Conservation (phyloP, 2,113 vertebrate species). For the human region DNA sequence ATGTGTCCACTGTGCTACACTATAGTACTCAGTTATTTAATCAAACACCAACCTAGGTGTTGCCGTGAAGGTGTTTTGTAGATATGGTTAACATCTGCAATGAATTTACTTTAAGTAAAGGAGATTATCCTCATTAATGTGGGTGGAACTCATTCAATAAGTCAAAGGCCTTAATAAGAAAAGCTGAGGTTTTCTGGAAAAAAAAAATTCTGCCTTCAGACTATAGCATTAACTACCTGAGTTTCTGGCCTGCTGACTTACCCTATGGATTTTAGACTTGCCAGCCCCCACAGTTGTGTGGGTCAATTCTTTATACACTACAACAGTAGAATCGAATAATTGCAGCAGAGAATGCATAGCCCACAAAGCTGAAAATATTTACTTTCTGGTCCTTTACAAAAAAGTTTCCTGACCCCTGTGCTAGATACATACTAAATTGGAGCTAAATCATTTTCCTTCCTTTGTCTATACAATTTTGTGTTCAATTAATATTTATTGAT, state of each 20-base stretch:
- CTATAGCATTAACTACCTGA: background rate
- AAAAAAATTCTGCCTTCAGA: background rate
- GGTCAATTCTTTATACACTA: background rate
- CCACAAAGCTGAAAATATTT: background rate
- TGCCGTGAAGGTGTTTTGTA: background rate
- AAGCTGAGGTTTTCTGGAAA: background rate
- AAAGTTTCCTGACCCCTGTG: background rate
- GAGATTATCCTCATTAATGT: background rate
- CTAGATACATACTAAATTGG: background rate
- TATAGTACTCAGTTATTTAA: background rate
- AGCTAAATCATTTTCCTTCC: background rate
- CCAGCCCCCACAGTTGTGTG: rapidly evolving
- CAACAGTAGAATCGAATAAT: background rate
- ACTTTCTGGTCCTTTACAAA: background rate
- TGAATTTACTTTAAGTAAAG: background rate
- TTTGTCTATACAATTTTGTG: background rate
- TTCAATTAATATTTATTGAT: background rate
- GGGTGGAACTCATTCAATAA: background rate
- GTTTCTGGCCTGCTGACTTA: background rate
- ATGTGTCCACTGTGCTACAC: background rate
- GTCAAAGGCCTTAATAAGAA: background rate
- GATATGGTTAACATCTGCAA: background rate
- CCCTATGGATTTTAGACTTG: background rate
- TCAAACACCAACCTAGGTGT: background rate
- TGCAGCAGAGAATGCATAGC: background rate